Evolutionary conservation across 2,888 invertebrate species (phyloP), one percentile per base, ranked within the genome.

Genomic region (Cataglyphis livida): DNA sequence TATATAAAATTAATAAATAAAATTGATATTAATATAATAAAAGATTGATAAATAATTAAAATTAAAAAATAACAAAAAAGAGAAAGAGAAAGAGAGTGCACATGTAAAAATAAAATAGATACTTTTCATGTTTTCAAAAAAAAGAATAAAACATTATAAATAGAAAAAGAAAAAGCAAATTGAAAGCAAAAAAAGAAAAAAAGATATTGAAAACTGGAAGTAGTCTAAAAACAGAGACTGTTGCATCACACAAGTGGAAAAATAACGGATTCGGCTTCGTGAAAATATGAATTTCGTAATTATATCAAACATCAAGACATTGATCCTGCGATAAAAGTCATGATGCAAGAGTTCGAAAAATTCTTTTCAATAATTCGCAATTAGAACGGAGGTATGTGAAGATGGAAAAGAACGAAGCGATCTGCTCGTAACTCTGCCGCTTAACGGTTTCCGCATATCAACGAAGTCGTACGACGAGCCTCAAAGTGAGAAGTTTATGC

Each of bases 291-390:
- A 78, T 25, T 82, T 81, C 64, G 51, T 83, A 7, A 66, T 84
- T 44, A 78, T 83, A 84, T 57, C 38, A 73, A 82, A 89, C 82
- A 84, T 68, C 73, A 70, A 84, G 87, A 89, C 90, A 90, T 88
- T 88, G 88, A 92, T 91, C 91, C 89, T 82, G 86, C 82, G 89
- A 91, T 92, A 92, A 92, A 92, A 91, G 85, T 87, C 84, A 48
- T 18, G 70, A 38, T 87, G 84, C 83, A 82, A 86, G 84, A 81
- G 73, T 32, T 21, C 18, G 70, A 9, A 15, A 57, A 88, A 65
- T 65, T 64, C 81, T 74, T 76, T 64, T 62, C 78, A 38, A 76
- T 81, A 79, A 87, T 81, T 85, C 66, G 48, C 66, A 64, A 81
- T 64, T 41, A 28, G 38, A 38, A 57, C 25, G 10, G 38, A 25